phyloP scores from a whole-genome alignment of 2,113 vertebrate species.

The Raja brachyura region DNA sequence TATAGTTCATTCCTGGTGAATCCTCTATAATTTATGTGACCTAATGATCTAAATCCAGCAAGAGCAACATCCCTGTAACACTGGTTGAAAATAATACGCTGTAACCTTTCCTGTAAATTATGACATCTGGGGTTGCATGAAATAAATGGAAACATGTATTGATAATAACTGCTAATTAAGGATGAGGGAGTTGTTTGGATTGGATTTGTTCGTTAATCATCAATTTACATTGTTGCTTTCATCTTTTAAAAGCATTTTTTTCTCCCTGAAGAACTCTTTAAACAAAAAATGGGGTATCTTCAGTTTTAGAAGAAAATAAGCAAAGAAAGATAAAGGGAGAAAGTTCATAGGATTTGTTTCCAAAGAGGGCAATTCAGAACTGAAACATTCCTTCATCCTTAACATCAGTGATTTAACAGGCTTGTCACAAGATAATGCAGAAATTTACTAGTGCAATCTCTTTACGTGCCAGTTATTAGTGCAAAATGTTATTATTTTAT shows the following conservation, averaged over 20 bases:
- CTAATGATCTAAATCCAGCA: neutral
- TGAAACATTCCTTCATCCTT: neutral
- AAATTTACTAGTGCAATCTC: neutral
- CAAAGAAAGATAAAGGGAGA: constrained; percentile 13
- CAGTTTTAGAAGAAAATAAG: constrained; percentile 29
- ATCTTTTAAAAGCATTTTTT: constrained; percentile 19
- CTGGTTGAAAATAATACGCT: constrained; percentile 7
- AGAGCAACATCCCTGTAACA: neutral
- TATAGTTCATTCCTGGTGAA: neutral
- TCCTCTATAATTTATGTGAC: neutral
- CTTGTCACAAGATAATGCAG: neutral
- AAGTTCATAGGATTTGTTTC: constrained; percentile 27
- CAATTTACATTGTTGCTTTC: constrained; percentile 31
- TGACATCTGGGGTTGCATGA: constrained; percentile 7
- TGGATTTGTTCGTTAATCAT: constrained; percentile 28
- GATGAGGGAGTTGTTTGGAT: constrained; percentile 18
- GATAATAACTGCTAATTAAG: constrained; percentile 29
- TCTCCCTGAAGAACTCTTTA: constrained; percentile 12
- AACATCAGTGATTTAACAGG: neutral
- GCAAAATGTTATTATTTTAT: neutral
- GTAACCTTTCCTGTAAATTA: neutral
- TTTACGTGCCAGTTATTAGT: neutral
- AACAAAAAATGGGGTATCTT: neutral
- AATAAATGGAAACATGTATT: constrained; percentile 32
- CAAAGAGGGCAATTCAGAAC: neutral